Percentiles rank a stretch among this genome's conserved stretches.
phyloP scores from a whole-genome alignment of 2,888 invertebrate genomes.

The Drosophila borborema region DNA sequence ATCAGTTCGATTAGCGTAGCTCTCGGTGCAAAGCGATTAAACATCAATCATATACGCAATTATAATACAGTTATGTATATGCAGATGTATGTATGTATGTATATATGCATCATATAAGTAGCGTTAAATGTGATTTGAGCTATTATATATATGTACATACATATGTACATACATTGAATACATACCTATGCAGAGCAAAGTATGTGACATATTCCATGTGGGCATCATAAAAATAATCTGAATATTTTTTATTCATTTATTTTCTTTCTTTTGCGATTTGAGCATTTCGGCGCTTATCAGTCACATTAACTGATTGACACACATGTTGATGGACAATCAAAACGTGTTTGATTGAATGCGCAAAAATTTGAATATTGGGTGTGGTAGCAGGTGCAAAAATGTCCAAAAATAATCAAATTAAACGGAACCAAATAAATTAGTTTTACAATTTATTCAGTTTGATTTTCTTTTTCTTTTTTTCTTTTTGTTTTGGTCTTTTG shows the following conservation, averaged over 20 bases:
- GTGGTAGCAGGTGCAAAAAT: conserved; percentile 41
- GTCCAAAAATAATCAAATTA: conserved; percentile 10
- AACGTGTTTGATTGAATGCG: conserved; percentile 41
- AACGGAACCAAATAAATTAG: conserved; percentile 25
- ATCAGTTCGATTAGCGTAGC: conserved; percentile 34
- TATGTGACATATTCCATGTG: conserved; percentile 32
- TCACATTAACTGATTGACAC: conserved; percentile 61
- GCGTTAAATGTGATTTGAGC: conserved; percentile 15
- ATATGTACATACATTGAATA: background rate
- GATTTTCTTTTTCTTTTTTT: conserved; percentile 14
- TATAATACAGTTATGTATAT: conserved; percentile 8
- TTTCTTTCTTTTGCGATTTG: conserved; percentile 18
- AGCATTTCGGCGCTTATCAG: conserved; percentile 52
- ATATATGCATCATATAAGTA: conserved; percentile 15
- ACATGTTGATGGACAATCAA: conserved; percentile 31
- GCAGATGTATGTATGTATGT: background rate
- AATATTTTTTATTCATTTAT: background rate
- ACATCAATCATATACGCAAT: conserved; percentile 18
- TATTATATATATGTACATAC: too few relatives aligned
- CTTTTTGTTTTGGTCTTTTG: conserved; percentile 34
- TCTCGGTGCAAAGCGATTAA: conserved; percentile 34
- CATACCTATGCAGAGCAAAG: background rate
- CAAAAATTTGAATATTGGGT: background rate
- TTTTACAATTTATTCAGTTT: conserved; percentile 51
- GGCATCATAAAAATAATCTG: conserved; percentile 32